These are phyloP conservation scores for Maccullochella peelii DNA, from an alignment of 2,113 vertebrate genomes.

Conservation along the genomic window DNA sequence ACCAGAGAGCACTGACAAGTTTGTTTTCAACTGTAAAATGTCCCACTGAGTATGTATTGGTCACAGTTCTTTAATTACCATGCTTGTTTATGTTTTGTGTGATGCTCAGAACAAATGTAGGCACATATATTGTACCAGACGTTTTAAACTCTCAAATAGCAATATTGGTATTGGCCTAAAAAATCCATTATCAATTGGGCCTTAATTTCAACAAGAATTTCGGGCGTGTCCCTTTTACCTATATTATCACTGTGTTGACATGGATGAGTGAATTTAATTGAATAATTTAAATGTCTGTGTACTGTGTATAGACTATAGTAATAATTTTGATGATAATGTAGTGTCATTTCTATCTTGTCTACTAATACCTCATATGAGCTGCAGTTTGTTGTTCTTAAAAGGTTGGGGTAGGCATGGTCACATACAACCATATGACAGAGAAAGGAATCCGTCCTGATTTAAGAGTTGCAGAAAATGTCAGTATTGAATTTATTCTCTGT, in stretches of 20 bases:
- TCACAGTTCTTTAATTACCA: not conserved
- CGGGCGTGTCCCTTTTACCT: not conserved
- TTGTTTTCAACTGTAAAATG: not conserved
- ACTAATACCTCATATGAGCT: not conserved
- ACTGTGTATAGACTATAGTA: not conserved
- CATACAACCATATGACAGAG: not conserved
- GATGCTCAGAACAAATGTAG: not conserved
- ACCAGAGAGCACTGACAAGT: not conserved
- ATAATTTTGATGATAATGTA: not conserved
- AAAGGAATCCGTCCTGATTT: not conserved
- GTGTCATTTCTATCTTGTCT: not conserved
- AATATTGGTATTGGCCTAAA: not conserved
- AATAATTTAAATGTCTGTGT: not conserved
- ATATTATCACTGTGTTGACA: not conserved
- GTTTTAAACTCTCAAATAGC: not conserved
- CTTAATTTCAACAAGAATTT: not conserved
- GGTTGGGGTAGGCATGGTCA: not conserved
- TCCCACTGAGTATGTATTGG: not conserved
- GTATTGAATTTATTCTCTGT: not conserved
- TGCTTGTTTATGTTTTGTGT: not conserved
- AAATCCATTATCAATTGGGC: not conserved
- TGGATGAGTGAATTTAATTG: not conserved
- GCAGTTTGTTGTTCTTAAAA: slow-evolving; percentile 3
- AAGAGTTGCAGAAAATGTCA: not conserved
- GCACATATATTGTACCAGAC: not conserved